Evolutionary conservation across 2,797 vertebrate species (phyloP).

Genomic region (Bradypodion ventrale): DNA sequence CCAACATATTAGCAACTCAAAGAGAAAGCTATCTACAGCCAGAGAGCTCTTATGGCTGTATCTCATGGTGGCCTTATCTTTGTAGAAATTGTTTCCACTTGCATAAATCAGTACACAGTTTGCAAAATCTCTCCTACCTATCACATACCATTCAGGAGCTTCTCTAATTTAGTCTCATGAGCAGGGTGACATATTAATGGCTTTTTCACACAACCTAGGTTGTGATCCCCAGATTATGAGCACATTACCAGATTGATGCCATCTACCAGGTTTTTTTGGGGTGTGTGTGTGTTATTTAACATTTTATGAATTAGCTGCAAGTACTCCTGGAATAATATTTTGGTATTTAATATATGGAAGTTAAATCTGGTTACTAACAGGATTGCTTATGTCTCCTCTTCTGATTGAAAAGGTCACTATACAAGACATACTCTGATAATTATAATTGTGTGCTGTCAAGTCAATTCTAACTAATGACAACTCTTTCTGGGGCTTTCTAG

Average conservation of each 20-base stretch:
- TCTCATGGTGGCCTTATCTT: background rate
- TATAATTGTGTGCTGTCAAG: too few species aligned
- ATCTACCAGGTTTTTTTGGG: slow-evolving; percentile 19
- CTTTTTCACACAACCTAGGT: too few species aligned
- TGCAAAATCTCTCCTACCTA: background rate
- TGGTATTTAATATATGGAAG: background rate
- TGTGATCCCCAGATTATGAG: slow-evolving; percentile 45
- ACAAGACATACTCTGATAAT: background rate
- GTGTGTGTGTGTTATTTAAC: slow-evolving; percentile 1
- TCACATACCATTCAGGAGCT: background rate
- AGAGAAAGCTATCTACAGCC: background rate
- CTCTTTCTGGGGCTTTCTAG: too few species aligned
- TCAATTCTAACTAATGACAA: too few species aligned
- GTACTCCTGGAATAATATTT: background rate
- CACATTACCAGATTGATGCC: slow-evolving; percentile 24
- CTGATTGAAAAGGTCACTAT: background rate
- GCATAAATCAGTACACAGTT: background rate
- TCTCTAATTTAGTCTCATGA: too few species aligned
- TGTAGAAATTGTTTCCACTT: background rate
- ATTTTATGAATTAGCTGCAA: background rate
- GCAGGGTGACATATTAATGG: too few species aligned
- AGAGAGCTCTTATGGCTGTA: background rate
- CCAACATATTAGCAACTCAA: background rate
- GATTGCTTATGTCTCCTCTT: background rate
- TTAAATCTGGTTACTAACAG: background rate